Conservation (phyloP, 2,113 vertebrate genomes). For the Muntiacus muntjak region DNA sequence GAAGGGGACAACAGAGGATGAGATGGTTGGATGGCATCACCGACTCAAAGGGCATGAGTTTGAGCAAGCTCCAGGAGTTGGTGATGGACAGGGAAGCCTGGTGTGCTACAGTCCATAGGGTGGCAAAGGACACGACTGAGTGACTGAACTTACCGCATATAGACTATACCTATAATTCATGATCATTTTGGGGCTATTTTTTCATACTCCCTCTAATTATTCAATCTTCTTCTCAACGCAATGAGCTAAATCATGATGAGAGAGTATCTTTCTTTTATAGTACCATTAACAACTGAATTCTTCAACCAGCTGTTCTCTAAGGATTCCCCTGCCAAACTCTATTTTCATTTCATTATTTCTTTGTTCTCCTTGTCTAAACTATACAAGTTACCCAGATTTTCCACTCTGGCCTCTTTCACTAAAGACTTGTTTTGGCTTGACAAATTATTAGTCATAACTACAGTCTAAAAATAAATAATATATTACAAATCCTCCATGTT, state of each 20-base stretch:
- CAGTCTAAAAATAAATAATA: conserved; percentile 25
- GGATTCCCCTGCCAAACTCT: neutral
- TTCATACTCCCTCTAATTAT: neutral
- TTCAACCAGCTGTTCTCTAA: conserved; percentile 19
- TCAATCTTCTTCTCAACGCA: neutral
- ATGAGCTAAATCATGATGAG: neutral
- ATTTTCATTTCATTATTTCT: conserved; percentile 25
- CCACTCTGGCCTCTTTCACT: conserved; percentile 32
- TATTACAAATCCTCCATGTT: neutral
- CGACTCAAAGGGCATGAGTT: neutral
- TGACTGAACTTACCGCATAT: neutral
- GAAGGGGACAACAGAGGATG: neutral
- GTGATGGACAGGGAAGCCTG: neutral
- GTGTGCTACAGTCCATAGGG: neutral
- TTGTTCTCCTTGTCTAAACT: conserved; percentile 48
- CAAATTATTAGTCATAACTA: conserved; percentile 22
- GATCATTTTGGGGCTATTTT: neutral
- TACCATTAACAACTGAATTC: neutral
- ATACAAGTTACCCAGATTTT: conserved; percentile 35
- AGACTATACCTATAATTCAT: neutral
- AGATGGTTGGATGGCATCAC: neutral
- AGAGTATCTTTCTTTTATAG: neutral
- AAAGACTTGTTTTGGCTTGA: conserved; percentile 28
- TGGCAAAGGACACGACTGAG: neutral
- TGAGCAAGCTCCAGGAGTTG: neutral